Base-by-base conservation (phyloP, 2,888 invertebrate genomes). In the Andrena chrysosceles region DNA sequence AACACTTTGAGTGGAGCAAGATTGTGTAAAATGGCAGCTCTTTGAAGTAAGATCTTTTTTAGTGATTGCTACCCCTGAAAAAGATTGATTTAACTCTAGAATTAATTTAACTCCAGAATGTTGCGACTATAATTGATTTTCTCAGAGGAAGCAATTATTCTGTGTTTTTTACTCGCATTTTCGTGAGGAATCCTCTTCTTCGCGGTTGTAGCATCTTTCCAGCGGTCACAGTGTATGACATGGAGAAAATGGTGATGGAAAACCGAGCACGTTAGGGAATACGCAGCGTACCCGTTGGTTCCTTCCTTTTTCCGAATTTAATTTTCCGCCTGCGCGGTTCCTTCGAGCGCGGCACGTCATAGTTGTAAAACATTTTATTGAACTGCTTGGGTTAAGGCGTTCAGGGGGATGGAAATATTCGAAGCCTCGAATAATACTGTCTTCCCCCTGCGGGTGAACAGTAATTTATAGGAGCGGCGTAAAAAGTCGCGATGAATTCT, bases 281-380 rank as follows among this genome's bases (percentile, higher is more conserved):
- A n/a, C 10, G 20, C 7, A 8, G 13, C n/a, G 1, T 23, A 10
- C 31, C 26, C 13, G n/a, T 69, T 56, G 54, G 33, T 67, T 67
- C 71, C 33, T 31, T 67, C 66, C 60, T 74, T 81, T 83, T 71
- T 56, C 35, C 20, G 67, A 71, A 83, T 82, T 82, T 74, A 74
- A 82, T 82, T 82, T 83, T 77, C 82, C 83, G 81, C 69, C 54
- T 54, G 2, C 49, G 26, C 54, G n/a, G 4, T 35, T 35, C 70
- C 60, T 16, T 10, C 35, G 10, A 42, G 33, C 42, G 68, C 73
- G 72, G 68, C 83, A 76, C 79, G 81, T 73, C 62, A 66, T 77
- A 77, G 76, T 80, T 84, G 80, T 84, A 83, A 83, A 83, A 83
- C 83, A 83, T 84, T 84, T 84, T 84, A 83, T 83, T 64, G 83